Base-by-base conservation (phyloP, 2,888 invertebrate genomes). In the Herminia tarsipennalis region DNA sequence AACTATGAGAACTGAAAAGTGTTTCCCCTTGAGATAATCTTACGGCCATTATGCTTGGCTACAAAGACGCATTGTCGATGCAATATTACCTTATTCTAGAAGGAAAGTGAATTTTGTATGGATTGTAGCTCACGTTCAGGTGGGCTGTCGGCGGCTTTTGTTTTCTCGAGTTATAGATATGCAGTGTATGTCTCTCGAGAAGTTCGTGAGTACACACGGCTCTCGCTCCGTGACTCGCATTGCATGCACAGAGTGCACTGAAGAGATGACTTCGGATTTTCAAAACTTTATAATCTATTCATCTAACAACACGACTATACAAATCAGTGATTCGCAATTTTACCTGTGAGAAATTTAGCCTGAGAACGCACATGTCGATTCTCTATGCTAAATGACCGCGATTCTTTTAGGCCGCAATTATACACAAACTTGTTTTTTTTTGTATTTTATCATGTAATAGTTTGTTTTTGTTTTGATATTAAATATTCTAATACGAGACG, bases 211-310 rank as follows among this genome's bases (percentile, higher is more conserved):
- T 40, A 13, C 24, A 30, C 28, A 41, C 3, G 34, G 24, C 51
- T 60, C 50, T 55, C 51, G 38, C 53, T 56, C 38, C 70, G 70
- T 67, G 66, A 66, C 60, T 63, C 18, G 51, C 44, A 32, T 42
- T 59, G 37, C 68, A 67, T 65, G 55, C 57, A 43, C 36, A 39
- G 33, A 30, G 6, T 60, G 64, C 67, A 66, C 40, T 41, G 22
- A 36, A 47, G 13, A 44, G 52, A 59, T 64, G 44, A 42, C 52
- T 57, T 39, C 32, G 33, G 45, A 41, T 64, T 55, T 50, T 34
- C 39, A 48, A 54, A 55, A 47, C 45, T 50, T 32, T 35, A 51
- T 56, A 61, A 9, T 45, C 47, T 45, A 48, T 46, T 39, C 36
- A 24, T 42, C 40, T 46, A 48, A 28, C n/a, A 34, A 49, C 48